Evolutionary conservation across 2,113 vertebrate genomes (phyloP).

Genomic region (Psephotus haematonotus): DNA sequence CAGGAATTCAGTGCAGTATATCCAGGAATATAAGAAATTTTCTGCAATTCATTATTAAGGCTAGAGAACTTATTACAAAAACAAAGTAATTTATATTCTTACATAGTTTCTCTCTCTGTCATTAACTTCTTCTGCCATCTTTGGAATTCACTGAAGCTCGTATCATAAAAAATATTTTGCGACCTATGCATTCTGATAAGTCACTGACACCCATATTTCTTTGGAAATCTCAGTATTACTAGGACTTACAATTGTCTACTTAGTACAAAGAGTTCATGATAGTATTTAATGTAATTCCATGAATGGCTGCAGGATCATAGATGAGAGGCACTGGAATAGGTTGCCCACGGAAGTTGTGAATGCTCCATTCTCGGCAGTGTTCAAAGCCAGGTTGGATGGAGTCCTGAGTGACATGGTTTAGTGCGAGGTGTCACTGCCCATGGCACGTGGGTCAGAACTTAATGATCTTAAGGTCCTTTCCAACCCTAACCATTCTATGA

Average conservation of each 20-base stretch:
- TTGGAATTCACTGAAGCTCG: background rate
- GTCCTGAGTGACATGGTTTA: background rate
- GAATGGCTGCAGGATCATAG: background rate
- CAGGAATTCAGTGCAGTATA: background rate
- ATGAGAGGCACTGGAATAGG: background rate
- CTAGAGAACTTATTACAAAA: background rate
- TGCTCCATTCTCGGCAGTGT: background rate
- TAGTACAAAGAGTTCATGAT: background rate
- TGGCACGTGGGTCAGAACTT: background rate
- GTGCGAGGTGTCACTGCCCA: background rate
- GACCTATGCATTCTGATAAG: background rate
- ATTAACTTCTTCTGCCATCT: background rate
- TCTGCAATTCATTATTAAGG: background rate
- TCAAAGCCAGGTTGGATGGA: background rate
- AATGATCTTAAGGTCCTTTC: background rate
- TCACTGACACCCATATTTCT: background rate
- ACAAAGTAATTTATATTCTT: background rate
- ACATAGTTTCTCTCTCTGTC: background rate
- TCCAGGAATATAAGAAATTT: background rate
- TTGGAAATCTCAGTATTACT: background rate
- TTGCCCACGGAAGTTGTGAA: background rate
- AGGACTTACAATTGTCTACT: background rate
- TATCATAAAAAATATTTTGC: background rate
- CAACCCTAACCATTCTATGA: background rate
- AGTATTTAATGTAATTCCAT: background rate